Conservation (phyloP, 2,797 vertebrate species). For the Dendrocincla fuliginosa region DNA sequence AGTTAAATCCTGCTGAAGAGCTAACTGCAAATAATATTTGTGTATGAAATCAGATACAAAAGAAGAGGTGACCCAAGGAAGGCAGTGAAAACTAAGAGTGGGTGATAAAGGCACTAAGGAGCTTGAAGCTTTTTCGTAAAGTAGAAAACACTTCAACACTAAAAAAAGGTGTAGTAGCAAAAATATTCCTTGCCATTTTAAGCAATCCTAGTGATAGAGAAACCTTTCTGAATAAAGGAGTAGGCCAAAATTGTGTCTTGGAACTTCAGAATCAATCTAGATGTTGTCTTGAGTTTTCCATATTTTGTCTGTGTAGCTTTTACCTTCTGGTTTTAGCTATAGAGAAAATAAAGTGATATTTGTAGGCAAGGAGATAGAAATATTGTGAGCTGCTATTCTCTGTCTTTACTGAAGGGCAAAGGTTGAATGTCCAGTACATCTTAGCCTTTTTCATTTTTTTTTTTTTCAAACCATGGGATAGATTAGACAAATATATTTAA, state of each 20-base stretch:
- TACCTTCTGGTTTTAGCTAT: background rate
- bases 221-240: conserved; percentile 45
- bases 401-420: background rate
- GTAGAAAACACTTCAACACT: background rate
- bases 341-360: background rate
- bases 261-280: background rate
- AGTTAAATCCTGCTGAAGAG: conserved; percentile 41
- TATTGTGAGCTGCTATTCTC: background rate
- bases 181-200: conserved; percentile 11
- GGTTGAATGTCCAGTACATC: background rate
- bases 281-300: background rate
- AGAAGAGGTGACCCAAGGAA: conserved; percentile 48
- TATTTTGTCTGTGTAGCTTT: background rate
- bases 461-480: background rate
- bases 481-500: background rate
- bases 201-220: conserved; percentile 25
- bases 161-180: background rate
- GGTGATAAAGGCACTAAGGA: conserved; percentile 37
- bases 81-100: conserved; percentile 6
- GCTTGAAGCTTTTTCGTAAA: conserved; percentile 36
- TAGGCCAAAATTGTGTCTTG: background rate
- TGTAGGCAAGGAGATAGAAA: background rate
- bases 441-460: background rate
- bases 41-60: conserved; percentile 48
- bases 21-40: conserved; percentile 6